Conservation (phyloP, 2,113 vertebrate species). For the Lepisosteus osseus region DNA sequence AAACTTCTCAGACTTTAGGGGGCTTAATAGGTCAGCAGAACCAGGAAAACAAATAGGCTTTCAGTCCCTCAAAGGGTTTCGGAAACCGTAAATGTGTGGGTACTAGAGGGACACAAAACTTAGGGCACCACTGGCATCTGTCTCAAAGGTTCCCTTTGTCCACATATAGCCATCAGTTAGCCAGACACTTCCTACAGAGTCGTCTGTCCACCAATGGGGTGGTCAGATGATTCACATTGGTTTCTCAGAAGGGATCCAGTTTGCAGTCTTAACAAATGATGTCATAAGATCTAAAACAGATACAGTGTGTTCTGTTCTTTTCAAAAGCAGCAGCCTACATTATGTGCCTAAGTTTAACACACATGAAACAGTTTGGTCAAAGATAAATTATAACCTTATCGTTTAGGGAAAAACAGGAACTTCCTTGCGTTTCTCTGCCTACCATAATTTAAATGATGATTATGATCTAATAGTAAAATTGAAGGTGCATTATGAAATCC, state of each 20-base stretch:
- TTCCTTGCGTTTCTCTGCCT: not conserved
- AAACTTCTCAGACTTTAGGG: conserved; percentile 60
- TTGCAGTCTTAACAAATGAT: conserved; percentile 6
- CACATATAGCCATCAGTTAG: conserved; percentile 56
- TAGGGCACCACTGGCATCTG: conserved; percentile 55
- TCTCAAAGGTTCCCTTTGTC: conserved; percentile 76
- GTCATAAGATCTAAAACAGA: conserved; percentile 5
- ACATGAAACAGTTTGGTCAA: not conserved
- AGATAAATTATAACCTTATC: not conserved
- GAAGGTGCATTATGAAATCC: too few species aligned
- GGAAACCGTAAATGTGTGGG: conserved; percentile 68
- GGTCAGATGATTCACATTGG: conserved; percentile 25
- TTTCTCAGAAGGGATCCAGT: conserved; percentile 14
- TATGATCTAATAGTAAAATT: too few species aligned
- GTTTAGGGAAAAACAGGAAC: not conserved
- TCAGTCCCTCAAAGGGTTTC: conserved; percentile 49
- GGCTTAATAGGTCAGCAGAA: conserved; percentile 65
- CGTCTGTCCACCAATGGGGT: conserved; percentile 26
- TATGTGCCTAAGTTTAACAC: conserved; percentile 3
- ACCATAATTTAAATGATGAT: not conserved
- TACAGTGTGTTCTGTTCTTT: not conserved
- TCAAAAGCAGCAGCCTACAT: not conserved
- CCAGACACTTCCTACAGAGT: conserved; percentile 63
- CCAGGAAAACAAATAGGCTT: conserved; percentile 77
- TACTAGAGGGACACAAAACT: conserved; percentile 68